phyloP scores from a whole-genome alignment of 2,113 vertebrate species.

The Siphamia tubifer region DNA sequence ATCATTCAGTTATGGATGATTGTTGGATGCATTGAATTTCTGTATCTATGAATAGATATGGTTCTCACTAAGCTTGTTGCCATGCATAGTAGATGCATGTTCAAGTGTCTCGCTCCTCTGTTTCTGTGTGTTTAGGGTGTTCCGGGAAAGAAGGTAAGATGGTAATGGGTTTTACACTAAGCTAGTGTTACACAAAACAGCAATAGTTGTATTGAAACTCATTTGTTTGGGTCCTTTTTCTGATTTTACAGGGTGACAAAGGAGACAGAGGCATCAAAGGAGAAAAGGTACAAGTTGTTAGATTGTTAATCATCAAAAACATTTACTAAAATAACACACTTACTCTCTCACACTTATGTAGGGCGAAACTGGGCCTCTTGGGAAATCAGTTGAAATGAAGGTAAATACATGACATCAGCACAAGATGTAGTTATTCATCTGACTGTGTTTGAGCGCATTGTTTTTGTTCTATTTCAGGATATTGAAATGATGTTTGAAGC shows the following conservation, averaged over 20 bases:
- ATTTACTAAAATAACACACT: neutral
- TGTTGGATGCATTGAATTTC: neutral
- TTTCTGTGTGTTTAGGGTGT: conserved; percentile 71
- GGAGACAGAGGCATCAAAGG: conserved; percentile 73
- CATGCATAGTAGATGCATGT: conserved; percentile 51
- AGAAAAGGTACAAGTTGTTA: conserved; percentile 65
- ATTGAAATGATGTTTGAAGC: conserved; percentile 87
- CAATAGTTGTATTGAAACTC: neutral
- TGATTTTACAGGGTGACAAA: conserved; percentile 73
- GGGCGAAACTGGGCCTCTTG: conserved; percentile 74
- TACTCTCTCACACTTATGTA: conserved; percentile 32
- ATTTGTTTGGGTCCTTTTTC: neutral
- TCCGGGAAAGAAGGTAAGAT: conserved; percentile 75
- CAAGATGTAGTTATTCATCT: neutral
- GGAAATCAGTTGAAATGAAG: conserved; percentile 75
- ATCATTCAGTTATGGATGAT: neutral
- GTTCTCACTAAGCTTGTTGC: conserved; percentile 1
- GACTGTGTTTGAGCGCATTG: neutral
- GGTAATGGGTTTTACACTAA: neutral
- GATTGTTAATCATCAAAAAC: neutral
- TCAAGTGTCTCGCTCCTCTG: conserved; percentile 40
- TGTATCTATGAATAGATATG: neutral
- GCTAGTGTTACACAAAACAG: neutral
- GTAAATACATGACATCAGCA: conserved; percentile 42
- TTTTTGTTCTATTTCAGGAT: conserved; percentile 74